These are phyloP conservation scores for Murina feae DNA, from an alignment of 2,113 vertebrate genomes.

Conservation along the genomic window DNA sequence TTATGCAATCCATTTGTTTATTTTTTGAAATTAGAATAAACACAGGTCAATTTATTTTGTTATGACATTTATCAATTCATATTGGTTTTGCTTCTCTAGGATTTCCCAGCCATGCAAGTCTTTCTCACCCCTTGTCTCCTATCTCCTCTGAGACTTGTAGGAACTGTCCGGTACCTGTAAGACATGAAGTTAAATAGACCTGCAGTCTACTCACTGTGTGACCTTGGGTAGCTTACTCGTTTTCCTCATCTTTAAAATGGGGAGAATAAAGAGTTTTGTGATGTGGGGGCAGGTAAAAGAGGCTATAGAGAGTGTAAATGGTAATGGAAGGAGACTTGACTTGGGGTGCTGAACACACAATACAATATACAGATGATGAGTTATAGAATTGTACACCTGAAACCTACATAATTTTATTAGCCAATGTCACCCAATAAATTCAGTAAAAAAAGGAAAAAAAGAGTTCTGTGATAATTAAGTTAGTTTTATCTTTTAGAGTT, in stretches of 20 bases:
- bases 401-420: no score
- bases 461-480: background rate
- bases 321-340: no score
- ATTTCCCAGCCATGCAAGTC: background rate
- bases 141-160: background rate
- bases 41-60: background rate
- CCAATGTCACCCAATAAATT: no score
- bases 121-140: background rate
- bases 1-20: background rate
- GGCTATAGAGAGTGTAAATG: background rate
- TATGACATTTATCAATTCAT: background rate
- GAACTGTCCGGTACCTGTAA: background rate
- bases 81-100: background rate
- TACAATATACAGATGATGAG: no score
- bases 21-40: conserved; percentile 31
- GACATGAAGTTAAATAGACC: background rate
- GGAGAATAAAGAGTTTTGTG: background rate
- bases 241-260: background rate
- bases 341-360: no score
- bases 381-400: no score
- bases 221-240: background rate
- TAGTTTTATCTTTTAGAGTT: background rate
- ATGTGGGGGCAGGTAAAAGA: background rate
- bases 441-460: no score
- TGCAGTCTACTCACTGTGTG: background rate